Percentiles rank a stretch among this genome's conserved stretches.
Conservation (phyloP, 2,888 invertebrate genomes). For the Hydrotaea cyrtoneurina region DNA sequence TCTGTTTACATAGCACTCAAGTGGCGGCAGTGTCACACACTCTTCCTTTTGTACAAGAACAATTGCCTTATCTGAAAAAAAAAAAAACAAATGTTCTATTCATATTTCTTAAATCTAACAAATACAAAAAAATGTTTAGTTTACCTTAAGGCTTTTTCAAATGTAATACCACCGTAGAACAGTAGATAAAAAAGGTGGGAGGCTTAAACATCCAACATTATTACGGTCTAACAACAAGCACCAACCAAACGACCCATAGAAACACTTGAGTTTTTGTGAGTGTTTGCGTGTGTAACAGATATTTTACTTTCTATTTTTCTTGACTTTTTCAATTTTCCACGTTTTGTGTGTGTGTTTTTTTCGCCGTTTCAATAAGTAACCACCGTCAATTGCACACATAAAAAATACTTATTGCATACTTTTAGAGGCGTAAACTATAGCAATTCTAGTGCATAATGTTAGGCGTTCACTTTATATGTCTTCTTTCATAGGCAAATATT, state of each 20-base stretch:
- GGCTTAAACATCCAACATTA: too few relatives aligned
- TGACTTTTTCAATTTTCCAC: slow-evolving; percentile 29
- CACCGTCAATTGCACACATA: too few relatives aligned
- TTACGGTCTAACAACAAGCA: not conserved
- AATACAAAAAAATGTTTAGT: slow-evolving; percentile 13
- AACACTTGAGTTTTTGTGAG: slow-evolving; percentile 44
- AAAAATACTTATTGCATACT: slow-evolving; percentile 29
- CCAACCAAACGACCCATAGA: not conserved
- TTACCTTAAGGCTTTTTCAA: slow-evolving; percentile 50
- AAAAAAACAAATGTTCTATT: slow-evolving; percentile 28
- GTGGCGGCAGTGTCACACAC: not conserved
- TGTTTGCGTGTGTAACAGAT: slow-evolving; percentile 53
- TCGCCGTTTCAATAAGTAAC: slow-evolving; percentile 19
- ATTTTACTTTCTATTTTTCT: slow-evolving; percentile 46
- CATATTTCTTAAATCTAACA: slow-evolving; percentile 50
- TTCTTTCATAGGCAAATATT: slow-evolving; percentile 26
- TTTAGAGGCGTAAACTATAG: slow-evolving; percentile 53
- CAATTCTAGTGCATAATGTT: slow-evolving; percentile 52
- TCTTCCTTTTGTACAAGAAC: not conserved
- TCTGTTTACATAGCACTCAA: slow-evolving; percentile 13
- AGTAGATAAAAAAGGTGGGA: not conserved
- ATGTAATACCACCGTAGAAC: not conserved
- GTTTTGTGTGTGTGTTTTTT: not conserved
- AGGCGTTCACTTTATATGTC: not conserved
- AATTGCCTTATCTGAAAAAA: too few relatives aligned